Percentiles rank a stretch among this genome's conserved stretches.
phyloP scores from a whole-genome alignment of 2,113 vertebrate species.

The Notechis scutatus region DNA sequence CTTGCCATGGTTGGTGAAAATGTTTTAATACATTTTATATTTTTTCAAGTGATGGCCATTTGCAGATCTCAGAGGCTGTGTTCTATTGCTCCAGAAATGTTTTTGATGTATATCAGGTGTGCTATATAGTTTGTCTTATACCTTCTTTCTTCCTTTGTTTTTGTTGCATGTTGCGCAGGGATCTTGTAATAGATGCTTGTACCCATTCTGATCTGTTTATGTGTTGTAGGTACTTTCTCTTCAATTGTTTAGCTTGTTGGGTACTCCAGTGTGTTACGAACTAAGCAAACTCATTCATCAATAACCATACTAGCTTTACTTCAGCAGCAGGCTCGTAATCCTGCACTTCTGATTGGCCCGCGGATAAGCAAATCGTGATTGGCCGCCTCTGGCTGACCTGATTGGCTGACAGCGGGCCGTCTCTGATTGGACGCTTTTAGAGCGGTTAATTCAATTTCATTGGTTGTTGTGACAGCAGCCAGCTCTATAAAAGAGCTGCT shows the following conservation, averaged over 20 bases:
- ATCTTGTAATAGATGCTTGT: background rate
- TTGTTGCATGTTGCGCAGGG: fast-evolving
- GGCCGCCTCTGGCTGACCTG: too few species aligned
- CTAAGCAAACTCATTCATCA: too few species aligned
- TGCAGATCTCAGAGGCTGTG: background rate
- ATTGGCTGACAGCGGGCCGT: too few species aligned
- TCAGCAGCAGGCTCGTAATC: too few species aligned
- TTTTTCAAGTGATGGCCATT: background rate
- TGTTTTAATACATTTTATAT: background rate
- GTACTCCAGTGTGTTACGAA: background rate
- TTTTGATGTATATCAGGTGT: background rate
- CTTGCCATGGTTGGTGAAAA: background rate
- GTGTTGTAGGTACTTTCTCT: background rate
- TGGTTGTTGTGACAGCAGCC: too few species aligned
- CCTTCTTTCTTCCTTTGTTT: background rate
- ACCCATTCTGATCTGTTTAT: background rate
- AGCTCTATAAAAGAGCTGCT: too few species aligned
- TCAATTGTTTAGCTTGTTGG: background rate
- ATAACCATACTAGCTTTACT: too few species aligned
- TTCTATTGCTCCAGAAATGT: background rate
- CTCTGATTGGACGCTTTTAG: too few species aligned
- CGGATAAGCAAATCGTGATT: too few species aligned
- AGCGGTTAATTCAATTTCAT: too few species aligned
- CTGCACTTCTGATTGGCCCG: too few species aligned
- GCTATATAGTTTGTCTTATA: background rate